Base-by-base conservation (phyloP, 2,113 vertebrate species). In the Mesocricetus auratus region DNA sequence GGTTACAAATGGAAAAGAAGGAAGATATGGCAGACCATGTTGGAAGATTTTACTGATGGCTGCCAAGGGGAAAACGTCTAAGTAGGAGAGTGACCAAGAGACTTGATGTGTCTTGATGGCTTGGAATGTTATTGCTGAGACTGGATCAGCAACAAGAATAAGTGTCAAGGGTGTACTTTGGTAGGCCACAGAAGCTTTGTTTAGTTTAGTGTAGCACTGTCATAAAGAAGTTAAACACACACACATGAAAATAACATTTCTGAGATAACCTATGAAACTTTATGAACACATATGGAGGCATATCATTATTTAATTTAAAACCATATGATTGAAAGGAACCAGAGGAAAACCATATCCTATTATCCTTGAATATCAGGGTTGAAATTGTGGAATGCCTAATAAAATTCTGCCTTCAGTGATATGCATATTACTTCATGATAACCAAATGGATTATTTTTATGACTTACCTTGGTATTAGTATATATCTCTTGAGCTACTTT, bases 321-420 rank as follows among this genome's bases (percentile, higher is more conserved):
- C 5, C 16, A 16, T 4, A 2, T 60, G 33, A 47, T 42, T 50
- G 13, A 11, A 87, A 87, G 1, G 7, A 45, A 5, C 39, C 78
- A 60, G 19, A 78, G 15, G 47, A 12, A 77, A 90, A 45, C 75
- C 26, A 4, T 1, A 9, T 26, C 16, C n/a, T 19, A 15, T 9
- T 3, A 45, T 26, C 36, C 86, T 42, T 5, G 68, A 78, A 75
- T 56, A 36, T 3, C 22, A 62, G 3, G 7, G 1, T 45, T 47
- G 87, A 62, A 24, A 81, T 47, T 64, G 53, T 53, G 19, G 10
- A 39, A 2, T 12, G 56, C 33, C 21, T 50, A 68, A 45, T 7
- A 91, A 85, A 95, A 47, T 42, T 5, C 3, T 7, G 1, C 4
- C 19, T 1, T 7, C 0, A 13, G 0, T 11, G 9, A 47, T 16